These are phyloP conservation scores for Cossypha caffra DNA, from an alignment of 2,797 vertebrate genomes.

Conservation along the genomic window DNA sequence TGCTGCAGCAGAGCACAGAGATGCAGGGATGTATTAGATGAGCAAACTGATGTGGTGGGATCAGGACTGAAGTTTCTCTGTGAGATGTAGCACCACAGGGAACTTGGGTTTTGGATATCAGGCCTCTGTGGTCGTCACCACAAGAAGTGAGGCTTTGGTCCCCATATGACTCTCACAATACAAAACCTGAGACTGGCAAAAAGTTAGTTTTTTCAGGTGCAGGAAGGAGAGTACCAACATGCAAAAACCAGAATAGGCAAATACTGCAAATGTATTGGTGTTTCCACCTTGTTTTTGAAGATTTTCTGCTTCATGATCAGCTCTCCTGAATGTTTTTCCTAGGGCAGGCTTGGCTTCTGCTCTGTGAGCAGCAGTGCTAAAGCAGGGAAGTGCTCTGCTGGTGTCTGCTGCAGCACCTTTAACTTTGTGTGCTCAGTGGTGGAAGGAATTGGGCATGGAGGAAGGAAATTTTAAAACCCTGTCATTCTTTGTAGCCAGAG, in stretches of 20 bases:
- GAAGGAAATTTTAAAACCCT: neutral
- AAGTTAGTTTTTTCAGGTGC: neutral
- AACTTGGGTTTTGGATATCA: accelerated
- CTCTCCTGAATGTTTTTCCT: neutral
- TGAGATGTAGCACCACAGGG: accelerated
- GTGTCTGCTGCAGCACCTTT: neutral
- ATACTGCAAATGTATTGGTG: neutral
- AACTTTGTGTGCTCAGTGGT: neutral
- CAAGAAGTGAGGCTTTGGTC: neutral
- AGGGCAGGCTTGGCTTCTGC: neutral
- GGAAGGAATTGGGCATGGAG: neutral
- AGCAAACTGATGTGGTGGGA: accelerated
- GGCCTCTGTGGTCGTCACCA: neutral
- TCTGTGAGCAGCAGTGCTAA: neutral
- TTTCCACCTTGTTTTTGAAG: neutral
- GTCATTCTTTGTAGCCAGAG: neutral
- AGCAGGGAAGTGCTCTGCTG: neutral
- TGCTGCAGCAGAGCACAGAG: neutral
- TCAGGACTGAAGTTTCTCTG: neutral
- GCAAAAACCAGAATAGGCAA: neutral
- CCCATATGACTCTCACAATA: accelerated
- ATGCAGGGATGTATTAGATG: neutral
- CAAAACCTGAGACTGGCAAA: neutral
- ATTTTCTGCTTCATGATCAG: neutral
- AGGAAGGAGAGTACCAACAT: neutral